Evolutionary conservation across 2,888 invertebrate species (phyloP).

Genomic region (Cynaeus angustus): DNA sequence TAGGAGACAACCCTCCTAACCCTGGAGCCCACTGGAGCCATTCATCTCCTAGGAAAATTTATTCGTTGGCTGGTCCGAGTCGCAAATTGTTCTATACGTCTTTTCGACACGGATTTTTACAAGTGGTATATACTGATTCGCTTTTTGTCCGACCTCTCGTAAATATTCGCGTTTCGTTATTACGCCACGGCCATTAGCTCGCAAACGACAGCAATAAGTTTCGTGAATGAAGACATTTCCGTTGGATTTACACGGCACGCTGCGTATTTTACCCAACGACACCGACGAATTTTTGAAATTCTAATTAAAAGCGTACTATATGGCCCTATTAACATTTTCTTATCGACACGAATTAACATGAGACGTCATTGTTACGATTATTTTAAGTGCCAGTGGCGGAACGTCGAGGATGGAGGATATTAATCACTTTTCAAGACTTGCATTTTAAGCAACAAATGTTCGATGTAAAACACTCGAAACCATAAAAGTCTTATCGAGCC

Average conservation of each 20-base stretch:
- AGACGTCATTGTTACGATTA: not conserved
- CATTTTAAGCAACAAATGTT: no score
- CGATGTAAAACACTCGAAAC: no score
- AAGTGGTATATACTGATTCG: constrained; percentile 35
- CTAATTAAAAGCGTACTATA: constrained; percentile 31
- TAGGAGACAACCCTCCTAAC: constrained; percentile 62
- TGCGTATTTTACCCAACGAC: constrained; percentile 32
- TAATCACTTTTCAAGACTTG: no score
- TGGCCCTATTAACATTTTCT: constrained; percentile 14
- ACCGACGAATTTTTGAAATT: constrained; percentile 30
- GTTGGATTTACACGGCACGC: constrained; percentile 38
- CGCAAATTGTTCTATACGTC: constrained; percentile 42
- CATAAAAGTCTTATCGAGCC: no score
- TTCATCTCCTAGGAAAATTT: constrained; percentile 58
- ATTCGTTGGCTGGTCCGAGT: constrained; percentile 57
- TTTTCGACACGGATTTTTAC: constrained; percentile 47
- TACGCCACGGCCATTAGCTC: constrained; percentile 45
- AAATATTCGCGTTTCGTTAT: constrained; percentile 47
- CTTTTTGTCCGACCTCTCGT: constrained; percentile 36
- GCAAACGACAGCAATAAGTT: constrained; percentile 47
- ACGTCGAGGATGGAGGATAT: no score
- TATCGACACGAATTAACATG: constrained; percentile 24
- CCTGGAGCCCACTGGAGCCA: constrained; percentile 63
- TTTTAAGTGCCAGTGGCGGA: not conserved
- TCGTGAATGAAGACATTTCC: constrained; percentile 44